These are phyloP conservation scores for Philereme transversata DNA, from an alignment of 2,888 invertebrate species.

Conservation along the genomic window DNA sequence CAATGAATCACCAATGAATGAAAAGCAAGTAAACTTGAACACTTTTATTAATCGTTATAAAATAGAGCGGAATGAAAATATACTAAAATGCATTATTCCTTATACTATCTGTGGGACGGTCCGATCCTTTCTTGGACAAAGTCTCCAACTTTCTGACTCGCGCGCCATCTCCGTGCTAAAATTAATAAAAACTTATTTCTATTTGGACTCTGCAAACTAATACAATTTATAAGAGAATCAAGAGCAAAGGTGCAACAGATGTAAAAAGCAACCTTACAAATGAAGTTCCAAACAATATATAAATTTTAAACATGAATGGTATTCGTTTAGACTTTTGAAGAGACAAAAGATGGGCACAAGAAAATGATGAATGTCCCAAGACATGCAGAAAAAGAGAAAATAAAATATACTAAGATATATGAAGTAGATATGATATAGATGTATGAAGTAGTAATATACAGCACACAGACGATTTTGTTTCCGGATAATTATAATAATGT, in stretches of 20 bases:
- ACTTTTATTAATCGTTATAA: conserved; percentile 69
- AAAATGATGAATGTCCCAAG: conserved; percentile 41
- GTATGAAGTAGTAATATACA: conserved; percentile 59
- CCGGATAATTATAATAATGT: conserved; percentile 19
- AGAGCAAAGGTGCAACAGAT: conserved; percentile 50
- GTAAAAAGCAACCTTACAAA: conserved; percentile 15
- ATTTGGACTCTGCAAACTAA: conserved; percentile 18
- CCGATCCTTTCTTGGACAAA: conserved; percentile 73
- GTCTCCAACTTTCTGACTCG: conserved; percentile 79
- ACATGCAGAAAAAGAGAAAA: conserved; percentile 60
- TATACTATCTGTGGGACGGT: conserved; percentile 81
- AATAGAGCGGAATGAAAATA: conserved; percentile 59
- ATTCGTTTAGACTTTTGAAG: neutral
- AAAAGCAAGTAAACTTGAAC: conserved; percentile 74
- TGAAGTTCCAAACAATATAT: neutral
- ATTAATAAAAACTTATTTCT: conserved; percentile 60
- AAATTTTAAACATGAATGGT: neutral
- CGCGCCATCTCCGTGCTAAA: conserved; percentile 75
- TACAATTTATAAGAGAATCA: conserved; percentile 18
- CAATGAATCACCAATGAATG: conserved; percentile 73
- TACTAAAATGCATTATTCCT: conserved; percentile 54
- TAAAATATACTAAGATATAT: conserved; percentile 24
- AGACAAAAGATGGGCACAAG: conserved; percentile 3
- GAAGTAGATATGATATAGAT: too few relatives aligned
- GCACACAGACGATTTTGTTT: conserved; percentile 67